Evolutionary conservation across 2,797 vertebrate genomes (phyloP).

Genomic region (Sebastes taczanowskii): DNA sequence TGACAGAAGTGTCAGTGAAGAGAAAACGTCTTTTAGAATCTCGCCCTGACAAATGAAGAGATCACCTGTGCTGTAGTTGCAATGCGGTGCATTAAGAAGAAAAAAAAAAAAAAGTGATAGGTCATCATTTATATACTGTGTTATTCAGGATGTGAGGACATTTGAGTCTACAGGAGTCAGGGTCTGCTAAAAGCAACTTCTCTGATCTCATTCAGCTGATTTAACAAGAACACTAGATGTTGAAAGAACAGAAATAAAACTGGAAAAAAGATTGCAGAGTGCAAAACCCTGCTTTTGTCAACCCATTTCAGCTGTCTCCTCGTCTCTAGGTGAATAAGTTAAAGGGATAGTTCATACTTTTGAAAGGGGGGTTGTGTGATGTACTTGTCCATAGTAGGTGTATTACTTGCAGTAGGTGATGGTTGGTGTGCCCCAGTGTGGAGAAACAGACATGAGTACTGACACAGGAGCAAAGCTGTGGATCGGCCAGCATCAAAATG

Average conservation of each 20-base stretch:
- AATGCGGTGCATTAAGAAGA: background rate
- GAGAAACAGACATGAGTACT: background rate
- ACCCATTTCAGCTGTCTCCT: background rate
- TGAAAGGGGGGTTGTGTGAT: too few species aligned
- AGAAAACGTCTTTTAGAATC: background rate
- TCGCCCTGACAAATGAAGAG: background rate
- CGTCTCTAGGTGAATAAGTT: background rate
- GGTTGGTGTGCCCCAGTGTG: too few species aligned
- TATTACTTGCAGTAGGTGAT: too few species aligned
- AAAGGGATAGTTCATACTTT: background rate
- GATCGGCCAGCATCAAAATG: background rate
- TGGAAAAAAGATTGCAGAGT: background rate
- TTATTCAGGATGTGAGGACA: background rate
- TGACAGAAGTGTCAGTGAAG: background rate
- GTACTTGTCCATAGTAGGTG: too few species aligned
- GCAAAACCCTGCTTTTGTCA: background rate
- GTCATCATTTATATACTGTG: background rate
- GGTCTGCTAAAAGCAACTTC: background rate
- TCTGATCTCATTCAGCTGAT: background rate
- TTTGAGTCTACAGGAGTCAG: background rate
- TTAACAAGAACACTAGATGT: constrained; percentile 4
- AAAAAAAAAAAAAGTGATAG: background rate
- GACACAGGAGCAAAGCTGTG: background rate
- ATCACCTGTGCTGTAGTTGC: background rate
- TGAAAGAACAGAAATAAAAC: background rate